Percentiles rank a stretch among this genome's conserved stretches.
Conservation (phyloP, 2,888 invertebrate genomes). For the Rhagophthalmus giganteus region DNA sequence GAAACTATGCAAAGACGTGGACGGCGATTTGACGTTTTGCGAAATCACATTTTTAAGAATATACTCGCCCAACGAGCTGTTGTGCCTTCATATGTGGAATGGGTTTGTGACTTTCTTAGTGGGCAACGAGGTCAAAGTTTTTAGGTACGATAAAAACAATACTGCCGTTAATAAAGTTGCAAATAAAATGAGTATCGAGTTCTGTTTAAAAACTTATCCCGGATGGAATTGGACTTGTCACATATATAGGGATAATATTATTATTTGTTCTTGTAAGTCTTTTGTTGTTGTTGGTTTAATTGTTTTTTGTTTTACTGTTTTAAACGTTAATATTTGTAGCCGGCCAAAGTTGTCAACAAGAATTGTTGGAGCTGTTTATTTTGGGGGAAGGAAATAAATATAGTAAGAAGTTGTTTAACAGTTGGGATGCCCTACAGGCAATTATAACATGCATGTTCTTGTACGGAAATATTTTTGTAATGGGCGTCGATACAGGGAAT, state of each 20-base stretch:
- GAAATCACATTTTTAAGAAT: constrained; percentile 51
- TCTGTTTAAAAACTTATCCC: constrained; percentile 31
- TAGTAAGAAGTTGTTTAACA: constrained; percentile 51
- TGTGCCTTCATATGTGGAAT: constrained; percentile 50
- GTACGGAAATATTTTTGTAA: constrained; percentile 51
- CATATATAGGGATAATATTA: constrained; percentile 48
- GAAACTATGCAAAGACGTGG: constrained; percentile 39
- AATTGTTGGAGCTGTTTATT: constrained; percentile 52
- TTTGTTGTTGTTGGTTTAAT: constrained; percentile 15
- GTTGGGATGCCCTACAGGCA: constrained; percentile 48
- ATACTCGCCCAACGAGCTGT: constrained; percentile 50
- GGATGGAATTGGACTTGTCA: constrained; percentile 40
- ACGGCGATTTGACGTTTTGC: constrained; percentile 40
- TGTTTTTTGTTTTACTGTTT: not conserved
- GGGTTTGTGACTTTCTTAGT: constrained; percentile 50
- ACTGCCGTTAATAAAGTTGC: constrained; percentile 39
- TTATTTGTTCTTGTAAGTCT: constrained; percentile 51
- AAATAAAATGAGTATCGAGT: constrained; percentile 32
- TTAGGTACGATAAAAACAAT: constrained; percentile 45
- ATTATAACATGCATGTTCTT: constrained; percentile 51
- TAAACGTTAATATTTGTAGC: constrained; percentile 19
- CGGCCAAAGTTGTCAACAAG: no score
- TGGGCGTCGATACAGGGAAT: constrained; percentile 50
- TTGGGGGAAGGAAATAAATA: constrained; percentile 45
- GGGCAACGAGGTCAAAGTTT: constrained; percentile 47